Evolutionary conservation across 2,113 vertebrate species (phyloP).

Genomic region (Caretta caretta): DNA sequence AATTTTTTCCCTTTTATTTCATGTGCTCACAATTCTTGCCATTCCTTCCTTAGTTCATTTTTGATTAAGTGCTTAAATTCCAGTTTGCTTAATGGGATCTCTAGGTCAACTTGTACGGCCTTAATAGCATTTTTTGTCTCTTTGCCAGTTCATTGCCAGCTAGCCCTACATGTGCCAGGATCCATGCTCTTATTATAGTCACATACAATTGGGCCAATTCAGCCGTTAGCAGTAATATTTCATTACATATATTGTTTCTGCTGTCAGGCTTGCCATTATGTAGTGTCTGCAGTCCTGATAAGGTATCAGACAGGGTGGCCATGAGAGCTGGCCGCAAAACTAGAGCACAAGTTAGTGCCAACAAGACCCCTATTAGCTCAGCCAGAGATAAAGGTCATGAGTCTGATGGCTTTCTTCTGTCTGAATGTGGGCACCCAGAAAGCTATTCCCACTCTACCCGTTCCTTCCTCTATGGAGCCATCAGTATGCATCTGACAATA

Average conservation of each 20-base stretch:
- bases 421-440: not conserved
- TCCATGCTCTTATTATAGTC: not conserved
- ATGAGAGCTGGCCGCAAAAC: not conserved
- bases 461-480: not conserved
- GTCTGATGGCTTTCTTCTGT: not conserved
- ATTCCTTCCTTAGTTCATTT: not conserved
- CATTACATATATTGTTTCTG: not conserved
- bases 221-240: not conserved
- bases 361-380: not conserved
- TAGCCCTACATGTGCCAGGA: not conserved
- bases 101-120: not conserved
- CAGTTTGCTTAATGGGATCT: not conserved
- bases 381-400: not conserved
- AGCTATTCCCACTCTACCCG: not conserved
- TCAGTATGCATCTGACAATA: not conserved
- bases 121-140: not conserved
- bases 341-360: not conserved
- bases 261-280: not conserved
- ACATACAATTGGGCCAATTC: not conserved
- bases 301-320: not conserved
- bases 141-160: not conserved
- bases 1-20: not conserved
- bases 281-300: not conserved
- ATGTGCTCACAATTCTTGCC: not conserved
- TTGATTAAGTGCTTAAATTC: not conserved